A percentile compares a stretch with the other conserved stretches of the same genome.
phyloP scores from a whole-genome alignment of 2,113 vertebrate species.

The Oxyura jamaicensis region DNA sequence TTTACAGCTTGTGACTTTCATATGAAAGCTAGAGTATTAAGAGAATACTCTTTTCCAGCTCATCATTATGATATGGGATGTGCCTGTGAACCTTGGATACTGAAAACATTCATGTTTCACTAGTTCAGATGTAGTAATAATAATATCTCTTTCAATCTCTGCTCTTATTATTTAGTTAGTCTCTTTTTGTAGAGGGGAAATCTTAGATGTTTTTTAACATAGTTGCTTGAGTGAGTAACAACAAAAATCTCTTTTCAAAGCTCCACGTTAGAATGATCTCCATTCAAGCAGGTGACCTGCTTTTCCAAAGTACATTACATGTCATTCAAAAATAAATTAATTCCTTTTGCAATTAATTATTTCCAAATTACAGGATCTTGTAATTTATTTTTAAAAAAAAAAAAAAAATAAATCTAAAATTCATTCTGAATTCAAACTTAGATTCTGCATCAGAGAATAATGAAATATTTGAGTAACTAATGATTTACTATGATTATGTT shows the following conservation, averaged over 20 bases:
- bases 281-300: not conserved
- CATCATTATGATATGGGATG: no score
- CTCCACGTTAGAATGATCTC: not conserved
- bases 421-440: not conserved
- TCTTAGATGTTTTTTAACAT: not conserved
- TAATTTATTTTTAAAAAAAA: not conserved
- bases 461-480: not conserved
- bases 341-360: not conserved
- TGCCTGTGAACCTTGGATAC: not conserved
- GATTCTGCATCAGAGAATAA: not conserved
- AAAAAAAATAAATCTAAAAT: not conserved
- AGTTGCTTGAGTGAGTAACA: not conserved
- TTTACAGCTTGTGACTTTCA: not conserved
- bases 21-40: not conserved
- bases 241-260: not conserved
- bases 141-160: not conserved
- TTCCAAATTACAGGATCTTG: not conserved
- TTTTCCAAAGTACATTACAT: not conserved
- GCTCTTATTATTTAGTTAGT: not conserved
- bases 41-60: not conserved
- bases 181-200: not conserved
- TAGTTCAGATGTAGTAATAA: not conserved
- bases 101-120: not conserved
- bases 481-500: not conserved
- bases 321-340: not conserved